phyloP scores from a whole-genome alignment of 1,140 invertebrate species.

The Aphaenogaster rudis region DNA sequence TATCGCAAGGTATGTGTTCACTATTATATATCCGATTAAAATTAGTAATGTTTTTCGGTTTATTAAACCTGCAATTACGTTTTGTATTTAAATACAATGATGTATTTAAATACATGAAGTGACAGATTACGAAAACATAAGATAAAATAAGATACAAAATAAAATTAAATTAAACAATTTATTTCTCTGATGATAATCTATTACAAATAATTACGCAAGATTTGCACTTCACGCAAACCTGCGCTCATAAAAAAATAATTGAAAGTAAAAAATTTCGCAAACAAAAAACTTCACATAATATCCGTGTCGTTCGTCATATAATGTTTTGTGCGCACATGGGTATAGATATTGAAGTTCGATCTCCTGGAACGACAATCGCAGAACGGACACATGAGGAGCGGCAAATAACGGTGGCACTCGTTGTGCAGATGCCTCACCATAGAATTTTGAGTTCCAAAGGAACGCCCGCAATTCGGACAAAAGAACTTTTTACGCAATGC shows the following conservation, averaged over 20 bases:
- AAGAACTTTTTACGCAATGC: neutral
- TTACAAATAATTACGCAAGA: neutral
- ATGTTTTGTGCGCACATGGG: neutral
- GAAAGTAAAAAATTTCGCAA: neutral
- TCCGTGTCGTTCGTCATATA: neutral
- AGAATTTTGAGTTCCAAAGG: neutral
- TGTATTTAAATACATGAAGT: neutral
- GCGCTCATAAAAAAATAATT: neutral
- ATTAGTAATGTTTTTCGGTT: too few species aligned
- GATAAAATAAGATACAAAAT: neutral
- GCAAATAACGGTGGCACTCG: neutral
- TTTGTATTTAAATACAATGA: neutral
- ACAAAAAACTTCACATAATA: neutral
- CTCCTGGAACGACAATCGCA: neutral
- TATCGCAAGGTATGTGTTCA: too few species aligned
- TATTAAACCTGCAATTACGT: too few species aligned
- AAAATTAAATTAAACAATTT: neutral
- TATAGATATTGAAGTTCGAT: neutral
- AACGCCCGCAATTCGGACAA: neutral
- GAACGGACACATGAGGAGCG: neutral
- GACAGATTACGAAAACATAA: neutral
- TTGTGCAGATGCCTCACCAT: neutral
- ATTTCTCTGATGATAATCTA: neutral
- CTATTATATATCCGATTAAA: too few species aligned
- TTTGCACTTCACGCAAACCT: neutral